Conservation (phyloP, 2,888 invertebrate species). For the Dicyrtoma fusca region DNA sequence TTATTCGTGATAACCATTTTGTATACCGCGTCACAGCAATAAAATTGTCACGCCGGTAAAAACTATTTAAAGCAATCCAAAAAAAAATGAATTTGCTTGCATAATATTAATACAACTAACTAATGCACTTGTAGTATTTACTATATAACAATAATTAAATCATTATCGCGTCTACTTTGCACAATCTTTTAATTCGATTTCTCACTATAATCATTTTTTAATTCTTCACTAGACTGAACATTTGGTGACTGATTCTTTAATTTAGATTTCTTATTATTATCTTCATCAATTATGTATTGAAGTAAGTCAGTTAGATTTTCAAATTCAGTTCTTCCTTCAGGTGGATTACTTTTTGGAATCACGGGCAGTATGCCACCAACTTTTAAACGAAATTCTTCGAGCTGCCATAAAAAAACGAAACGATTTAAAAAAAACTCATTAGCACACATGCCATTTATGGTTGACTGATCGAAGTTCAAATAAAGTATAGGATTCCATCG, state of each 20-base stretch:
- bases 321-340: conserved; percentile 84
- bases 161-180: neutral
- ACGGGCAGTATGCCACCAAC: conserved; percentile 76
- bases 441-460: neutral
- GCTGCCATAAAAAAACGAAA: conserved; percentile 63
- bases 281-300: conserved; percentile 67
- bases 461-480: too few relatives aligned
- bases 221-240: neutral
- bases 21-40: too few relatives aligned
- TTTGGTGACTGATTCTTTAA: neutral
- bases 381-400: conserved; percentile 79
- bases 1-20: too few relatives aligned
- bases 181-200: neutral
- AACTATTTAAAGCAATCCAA: too few relatives aligned
- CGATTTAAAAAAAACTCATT: neutral
- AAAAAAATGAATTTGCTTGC: too few relatives aligned
- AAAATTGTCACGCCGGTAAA: too few relatives aligned
- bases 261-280: conserved; percentile 42
- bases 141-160: neutral
- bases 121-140: neutral
- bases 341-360: conserved; percentile 76
- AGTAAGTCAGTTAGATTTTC: conserved; percentile 80
- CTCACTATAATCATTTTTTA: neutral
- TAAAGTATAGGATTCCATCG: too few relatives aligned
- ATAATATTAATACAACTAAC: neutral